Evolutionary conservation across 1,140 invertebrate genomes (phyloP), one percentile per base, ranked within the genome.

Genomic region (Drosophila bocqueti): DNA sequence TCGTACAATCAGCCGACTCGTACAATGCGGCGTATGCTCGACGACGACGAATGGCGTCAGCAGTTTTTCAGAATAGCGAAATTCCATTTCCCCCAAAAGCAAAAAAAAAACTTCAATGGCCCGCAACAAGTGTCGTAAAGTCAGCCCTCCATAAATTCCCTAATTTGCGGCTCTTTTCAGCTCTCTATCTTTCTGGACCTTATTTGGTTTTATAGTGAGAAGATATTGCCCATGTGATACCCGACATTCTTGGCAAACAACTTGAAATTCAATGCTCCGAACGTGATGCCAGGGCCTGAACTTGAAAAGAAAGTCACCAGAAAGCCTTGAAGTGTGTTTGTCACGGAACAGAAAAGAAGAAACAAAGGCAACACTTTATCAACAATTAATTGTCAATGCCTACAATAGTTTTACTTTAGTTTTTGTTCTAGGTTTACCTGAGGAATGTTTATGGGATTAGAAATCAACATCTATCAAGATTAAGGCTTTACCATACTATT

Each of bases 1-100:
- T 36, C 67, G 65, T 49, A 71, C 52, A 58, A 42, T 59, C 65
- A 47, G 18, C 36, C 64, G 38, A 26, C 46, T 42, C 40, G 65
- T 46, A 31, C 67, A 38, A 50, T 50, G 46, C 45, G 45, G 34
- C 62, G 62, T 42, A 68, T 67, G 45, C 65, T 49, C 36, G 24
- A 49, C 45, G 26, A 42, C 26, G 4, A 11, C 36, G 13, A 68
- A 34, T 69, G 67, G 66, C 66, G 66, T 72, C 69, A 59, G 52
- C 67, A 59, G 21, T 59, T 59, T 43, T 73, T 38, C 36, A 40
- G 8, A 13, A 40, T 16, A 38, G 10, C 62, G 2, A 67, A 63
- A 66, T 63, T 34, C 31, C 57, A 63, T 45, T 65, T 62, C 21
- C 21, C 15, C 54, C 18, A 43, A 29, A 31, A 8, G 46, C 16